phyloP scores from a whole-genome alignment of 1,140 invertebrate species.

The Aplysia californica region DNA sequence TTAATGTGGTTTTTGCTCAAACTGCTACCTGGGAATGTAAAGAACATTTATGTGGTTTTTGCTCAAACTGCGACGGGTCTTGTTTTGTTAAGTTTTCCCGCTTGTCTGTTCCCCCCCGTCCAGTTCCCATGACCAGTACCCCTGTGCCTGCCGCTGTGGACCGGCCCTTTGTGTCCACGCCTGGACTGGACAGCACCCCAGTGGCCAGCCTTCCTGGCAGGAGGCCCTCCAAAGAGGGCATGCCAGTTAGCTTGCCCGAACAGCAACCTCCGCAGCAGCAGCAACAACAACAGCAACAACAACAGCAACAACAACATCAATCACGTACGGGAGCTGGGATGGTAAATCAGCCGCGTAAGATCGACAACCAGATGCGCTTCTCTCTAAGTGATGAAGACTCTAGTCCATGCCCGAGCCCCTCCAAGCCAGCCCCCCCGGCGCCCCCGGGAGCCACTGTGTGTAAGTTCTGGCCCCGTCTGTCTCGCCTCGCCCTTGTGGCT shows the following conservation, averaged over 20 bases:
- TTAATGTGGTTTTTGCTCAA: too few species aligned
- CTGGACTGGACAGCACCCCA: constrained; percentile 19
- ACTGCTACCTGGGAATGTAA: too few species aligned
- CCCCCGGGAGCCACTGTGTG: constrained; percentile 58
- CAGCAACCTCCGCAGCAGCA: too few species aligned
- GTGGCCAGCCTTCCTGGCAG: constrained; percentile 17
- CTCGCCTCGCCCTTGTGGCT: too few species aligned
- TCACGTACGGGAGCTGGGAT: constrained; percentile 15
- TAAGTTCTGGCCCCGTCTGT: too few species aligned
- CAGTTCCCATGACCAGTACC: constrained; percentile 24
- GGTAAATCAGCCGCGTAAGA: constrained; percentile 24
- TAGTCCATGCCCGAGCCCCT: constrained; percentile 49
- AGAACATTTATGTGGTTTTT: too few species aligned
- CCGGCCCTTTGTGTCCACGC: neutral
- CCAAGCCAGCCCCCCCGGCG: constrained; percentile 53
- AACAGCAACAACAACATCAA: constrained; percentile 10
- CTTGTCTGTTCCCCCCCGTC: too few species aligned
- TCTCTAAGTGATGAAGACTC: constrained; percentile 34
- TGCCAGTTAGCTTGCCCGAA: neutral
- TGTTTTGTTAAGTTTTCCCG: too few species aligned
- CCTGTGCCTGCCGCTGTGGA: constrained; percentile 5
- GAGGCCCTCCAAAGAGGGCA: constrained; percentile 23
- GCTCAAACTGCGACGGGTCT: too few species aligned
- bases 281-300: too few species aligned
- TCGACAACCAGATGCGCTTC: constrained; percentile 21